Evolutionary conservation across 2,113 vertebrate genomes (phyloP).

Genomic region (Centropus bengalensis): DNA sequence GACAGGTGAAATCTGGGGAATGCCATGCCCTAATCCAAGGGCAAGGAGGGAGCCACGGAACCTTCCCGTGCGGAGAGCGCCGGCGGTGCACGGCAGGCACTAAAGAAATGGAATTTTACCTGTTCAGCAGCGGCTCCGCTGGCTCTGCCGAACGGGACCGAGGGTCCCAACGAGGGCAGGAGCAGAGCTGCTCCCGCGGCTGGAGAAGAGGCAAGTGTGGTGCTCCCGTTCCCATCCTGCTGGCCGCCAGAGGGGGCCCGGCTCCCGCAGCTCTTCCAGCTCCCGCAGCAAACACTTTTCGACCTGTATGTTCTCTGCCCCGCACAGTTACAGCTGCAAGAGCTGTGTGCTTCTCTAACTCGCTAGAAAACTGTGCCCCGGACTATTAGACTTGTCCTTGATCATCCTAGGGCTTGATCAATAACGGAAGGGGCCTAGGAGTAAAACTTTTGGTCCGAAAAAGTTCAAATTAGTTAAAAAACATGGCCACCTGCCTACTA

Average conservation of each 20-base stretch:
- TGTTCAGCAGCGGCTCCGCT: background rate
- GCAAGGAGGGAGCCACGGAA: background rate
- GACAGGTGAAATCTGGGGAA: background rate
- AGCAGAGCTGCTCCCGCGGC: no score
- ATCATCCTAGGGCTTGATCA: background rate
- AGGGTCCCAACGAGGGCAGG: no score
- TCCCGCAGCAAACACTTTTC: background rate
- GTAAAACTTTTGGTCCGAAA: background rate
- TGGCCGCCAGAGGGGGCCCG: slow-evolving; percentile 30
- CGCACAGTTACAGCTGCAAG: background rate
- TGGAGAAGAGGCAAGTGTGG: no score
- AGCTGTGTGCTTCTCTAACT: background rate
- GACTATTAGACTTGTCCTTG: background rate
- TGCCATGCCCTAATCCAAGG: fast-evolving
- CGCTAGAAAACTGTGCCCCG: background rate
- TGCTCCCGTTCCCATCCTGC: fast-evolving
- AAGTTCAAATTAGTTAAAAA: background rate
- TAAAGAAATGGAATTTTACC: background rate
- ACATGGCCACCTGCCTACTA: background rate
- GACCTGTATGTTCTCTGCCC: background rate
- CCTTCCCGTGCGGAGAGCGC: background rate
- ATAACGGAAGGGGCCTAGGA: background rate
- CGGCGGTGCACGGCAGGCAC: no score
- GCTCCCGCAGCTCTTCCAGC: background rate
- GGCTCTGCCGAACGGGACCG: background rate